Percentiles rank a stretch among this genome's conserved stretches.
phyloP scores from a whole-genome alignment of 2,113 vertebrate species.

The Microcebus murinus region DNA sequence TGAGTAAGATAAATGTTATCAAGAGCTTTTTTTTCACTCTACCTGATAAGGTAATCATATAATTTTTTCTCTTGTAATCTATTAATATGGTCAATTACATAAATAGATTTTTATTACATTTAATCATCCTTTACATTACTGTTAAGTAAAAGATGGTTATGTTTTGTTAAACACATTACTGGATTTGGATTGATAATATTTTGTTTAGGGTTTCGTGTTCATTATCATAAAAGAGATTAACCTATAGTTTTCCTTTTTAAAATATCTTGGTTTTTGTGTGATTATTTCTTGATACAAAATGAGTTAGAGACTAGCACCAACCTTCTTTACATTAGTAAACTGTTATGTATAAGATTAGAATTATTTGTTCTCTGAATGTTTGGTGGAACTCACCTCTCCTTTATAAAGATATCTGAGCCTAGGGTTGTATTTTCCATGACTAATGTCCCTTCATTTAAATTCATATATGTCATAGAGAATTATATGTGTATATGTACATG shows the following conservation, averaged over 20 bases:
- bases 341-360: neutral
- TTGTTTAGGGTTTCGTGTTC: conserved; percentile 19
- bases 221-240: conserved; percentile 4
- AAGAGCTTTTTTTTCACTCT: neutral
- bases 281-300: neutral
- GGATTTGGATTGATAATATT: neutral
- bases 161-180: neutral
- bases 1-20: neutral
- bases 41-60: neutral
- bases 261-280: conserved; percentile 1
- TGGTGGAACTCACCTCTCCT: neutral
- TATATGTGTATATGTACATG: neutral
- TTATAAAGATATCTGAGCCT: neutral
- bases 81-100: neutral
- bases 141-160: neutral
- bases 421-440: neutral
- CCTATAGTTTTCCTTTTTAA: neutral
- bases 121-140: conserved; percentile 25
- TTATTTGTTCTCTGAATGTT: neutral
- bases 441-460: conserved; percentile 20
- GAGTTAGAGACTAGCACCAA: neutral
- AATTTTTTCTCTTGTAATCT: neutral
- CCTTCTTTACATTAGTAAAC: neutral
- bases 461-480: neutral
- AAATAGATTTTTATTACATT: neutral